Percentiles rank a stretch among this genome's conserved stretches.
Evolutionary conservation across 2,797 vertebrate species (phyloP).

Genomic region (Poeciliopsis turneri): DNA sequence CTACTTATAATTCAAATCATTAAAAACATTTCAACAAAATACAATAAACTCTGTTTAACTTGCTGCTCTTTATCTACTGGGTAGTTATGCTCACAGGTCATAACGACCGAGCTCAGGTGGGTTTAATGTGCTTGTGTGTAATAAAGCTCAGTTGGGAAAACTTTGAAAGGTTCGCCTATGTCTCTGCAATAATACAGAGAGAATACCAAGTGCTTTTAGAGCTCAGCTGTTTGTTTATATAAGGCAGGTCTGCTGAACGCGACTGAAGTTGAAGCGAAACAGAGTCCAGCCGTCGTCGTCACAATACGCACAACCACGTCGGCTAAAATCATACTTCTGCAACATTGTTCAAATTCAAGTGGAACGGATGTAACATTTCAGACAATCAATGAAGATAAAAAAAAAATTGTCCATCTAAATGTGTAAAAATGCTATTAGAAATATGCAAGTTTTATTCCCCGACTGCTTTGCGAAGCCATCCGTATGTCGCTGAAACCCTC

Average conservation of each 20-base stretch:
- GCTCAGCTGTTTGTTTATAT: not conserved
- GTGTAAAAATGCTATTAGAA: not conserved
- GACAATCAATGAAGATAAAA: constrained; percentile 23
- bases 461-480: constrained; percentile 7
- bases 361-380: not conserved
- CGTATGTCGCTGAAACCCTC: not conserved
- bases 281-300: not conserved
- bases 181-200: not conserved
- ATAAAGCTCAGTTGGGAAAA: not conserved
- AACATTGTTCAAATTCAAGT: not conserved
- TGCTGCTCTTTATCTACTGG: not conserved
- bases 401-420: constrained; percentile 34
- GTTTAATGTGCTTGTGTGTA: not conserved
- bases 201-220: not conserved
- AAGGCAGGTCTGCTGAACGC: not conserved
- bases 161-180: not conserved
- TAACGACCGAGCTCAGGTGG: not conserved
- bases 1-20: not conserved
- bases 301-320: not conserved
- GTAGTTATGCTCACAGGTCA: not conserved
- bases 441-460: constrained; percentile 28
- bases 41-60: not conserved
- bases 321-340: not conserved
- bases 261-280: not conserved
- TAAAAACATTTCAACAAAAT: not conserved